Conservation (phyloP, 2,113 vertebrate species). For the Chauna torquata region DNA sequence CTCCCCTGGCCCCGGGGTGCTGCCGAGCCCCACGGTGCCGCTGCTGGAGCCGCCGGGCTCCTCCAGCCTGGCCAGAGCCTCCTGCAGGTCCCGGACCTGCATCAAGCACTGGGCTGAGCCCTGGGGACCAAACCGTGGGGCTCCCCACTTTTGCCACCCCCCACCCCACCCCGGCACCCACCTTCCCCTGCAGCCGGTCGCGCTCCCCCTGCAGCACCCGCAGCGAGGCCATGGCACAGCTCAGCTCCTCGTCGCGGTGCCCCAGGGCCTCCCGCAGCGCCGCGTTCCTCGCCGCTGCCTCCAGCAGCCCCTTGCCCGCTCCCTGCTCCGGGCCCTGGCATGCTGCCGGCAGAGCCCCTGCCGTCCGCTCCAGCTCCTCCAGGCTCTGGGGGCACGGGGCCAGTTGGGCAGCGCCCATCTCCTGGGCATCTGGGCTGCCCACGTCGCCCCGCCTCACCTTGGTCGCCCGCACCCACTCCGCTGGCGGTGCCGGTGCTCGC, state of each 20-base stretch:
- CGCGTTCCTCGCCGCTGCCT: conserved; percentile 64
- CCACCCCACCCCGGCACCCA: neutral
- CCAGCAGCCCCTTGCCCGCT: neutral
- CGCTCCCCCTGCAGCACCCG: conserved; percentile 74
- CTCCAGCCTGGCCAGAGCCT: conserved; percentile 67
- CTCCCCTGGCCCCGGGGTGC: neutral
- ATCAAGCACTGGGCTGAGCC: neutral
- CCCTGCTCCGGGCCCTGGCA: conserved; percentile 19
- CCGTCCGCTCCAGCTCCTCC: conserved; percentile 76
- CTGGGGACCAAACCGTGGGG: neutral
- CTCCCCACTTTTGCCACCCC: no score
- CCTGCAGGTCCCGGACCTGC: conserved; percentile 80
- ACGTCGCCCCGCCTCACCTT: conserved; percentile 33
- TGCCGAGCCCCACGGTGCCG: neutral
- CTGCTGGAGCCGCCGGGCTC: neutral
- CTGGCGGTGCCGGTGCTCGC: conserved; percentile 24
- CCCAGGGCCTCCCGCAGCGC: conserved; percentile 59
- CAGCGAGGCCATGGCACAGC: conserved; percentile 44
- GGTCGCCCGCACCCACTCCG: conserved; percentile 37
- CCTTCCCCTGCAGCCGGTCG: conserved; percentile 76
- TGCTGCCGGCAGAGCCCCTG: neutral
- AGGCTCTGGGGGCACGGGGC: conserved; percentile 62
- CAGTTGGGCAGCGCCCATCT: fast-evolving
- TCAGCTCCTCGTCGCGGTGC: conserved; percentile 74
- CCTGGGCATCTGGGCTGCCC: fast-evolving